phyloP scores from a whole-genome alignment of 2,888 invertebrate genomes.

The Deladenus siricidicola region DNA sequence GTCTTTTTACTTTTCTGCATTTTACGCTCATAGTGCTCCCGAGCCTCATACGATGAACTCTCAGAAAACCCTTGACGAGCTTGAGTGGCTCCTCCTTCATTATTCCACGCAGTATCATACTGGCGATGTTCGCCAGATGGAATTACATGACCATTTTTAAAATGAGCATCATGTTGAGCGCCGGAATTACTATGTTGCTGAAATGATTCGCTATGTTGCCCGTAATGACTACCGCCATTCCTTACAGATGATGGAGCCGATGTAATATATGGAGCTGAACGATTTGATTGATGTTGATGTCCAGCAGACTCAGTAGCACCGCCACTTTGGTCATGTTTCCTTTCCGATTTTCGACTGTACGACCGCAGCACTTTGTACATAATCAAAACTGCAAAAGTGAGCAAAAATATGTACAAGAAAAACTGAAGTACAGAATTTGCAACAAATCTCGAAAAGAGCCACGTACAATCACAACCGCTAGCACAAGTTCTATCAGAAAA shows the following conservation, averaged over 20 bases:
- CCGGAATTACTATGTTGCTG: conserved; percentile 2
- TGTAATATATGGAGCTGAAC: not conserved
- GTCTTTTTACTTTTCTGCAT: conserved; percentile 34
- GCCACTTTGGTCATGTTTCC: conserved; percentile 43
- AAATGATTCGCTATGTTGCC: not conserved
- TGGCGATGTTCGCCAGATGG: conserved; percentile 11
- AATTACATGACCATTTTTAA: conserved; percentile 22
- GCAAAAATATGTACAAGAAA: conserved; percentile 2
- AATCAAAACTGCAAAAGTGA: conserved; percentile 37
- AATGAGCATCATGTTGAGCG: not conserved
- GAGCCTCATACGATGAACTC: conserved; percentile 49
- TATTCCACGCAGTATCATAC: conserved; percentile 24
- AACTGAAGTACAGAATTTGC: not conserved
- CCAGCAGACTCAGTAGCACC: conserved; percentile 19
- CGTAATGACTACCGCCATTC: conserved; percentile 6
- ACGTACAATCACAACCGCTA: not conserved
- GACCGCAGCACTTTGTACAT: conserved; percentile 73
- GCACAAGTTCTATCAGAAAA: too few species aligned
- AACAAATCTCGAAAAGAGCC: conserved; percentile 1
- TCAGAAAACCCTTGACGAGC: conserved; percentile 46
- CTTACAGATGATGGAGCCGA: conserved; percentile 19
- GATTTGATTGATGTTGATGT: conserved; percentile 27
- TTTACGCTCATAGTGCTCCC: conserved; percentile 53
- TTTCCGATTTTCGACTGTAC: conserved; percentile 56
- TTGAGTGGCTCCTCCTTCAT: conserved; percentile 13